Evolutionary conservation across 2,888 invertebrate genomes (phyloP), one percentile per base, ranked within the genome.

Genomic region (Isoperla grammatica): DNA sequence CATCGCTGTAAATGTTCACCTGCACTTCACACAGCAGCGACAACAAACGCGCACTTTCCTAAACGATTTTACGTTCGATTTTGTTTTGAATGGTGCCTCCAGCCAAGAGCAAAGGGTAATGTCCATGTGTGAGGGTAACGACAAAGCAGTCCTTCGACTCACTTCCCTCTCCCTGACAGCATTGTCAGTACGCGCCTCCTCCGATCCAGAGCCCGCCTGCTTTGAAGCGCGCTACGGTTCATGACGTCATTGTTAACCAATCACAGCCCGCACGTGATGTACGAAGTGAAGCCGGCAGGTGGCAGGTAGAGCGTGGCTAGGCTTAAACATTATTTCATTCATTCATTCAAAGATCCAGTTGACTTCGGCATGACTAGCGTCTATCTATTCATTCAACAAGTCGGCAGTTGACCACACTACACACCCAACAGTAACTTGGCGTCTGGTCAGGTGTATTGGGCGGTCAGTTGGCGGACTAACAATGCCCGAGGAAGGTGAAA

Each of bases 141-240:
- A 23, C n/a, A 50, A 11, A 11, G 37, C 11, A 37, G 6, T 6
- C 6, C 23, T 23, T 1, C 15, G 49, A 23, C 29, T n/a, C n/a
- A n/a, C n/a, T 50, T 23, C 23, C 29, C 35, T 50, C 35, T 50
- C 12, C 49, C 29, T 50, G 23, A 13, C 35, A 20, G 42, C n/a
- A 17, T 43, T 43, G 43, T 6, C 43, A 15, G 49, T 50, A 15
- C 23, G 23, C 49, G 15, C 35, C 49, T 50, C 13, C 49, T 50
- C 49, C 15, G 15, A n/a, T 29, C 12, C 46, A 46, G 46, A 46
- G 20, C 46, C 46, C 46, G 46, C 46, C 46, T 22, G 46, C 20
- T 17, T 46, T 9, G 15, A 43, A 43, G 22, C 20, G 19, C 46
- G 20, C 12, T n/a, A n/a, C n/a, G n/a, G n/a, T n/a, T n/a, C n/a